Evolutionary conservation across 2,797 vertebrate genomes (phyloP).

Genomic region (Trematomus bernacchii): DNA sequence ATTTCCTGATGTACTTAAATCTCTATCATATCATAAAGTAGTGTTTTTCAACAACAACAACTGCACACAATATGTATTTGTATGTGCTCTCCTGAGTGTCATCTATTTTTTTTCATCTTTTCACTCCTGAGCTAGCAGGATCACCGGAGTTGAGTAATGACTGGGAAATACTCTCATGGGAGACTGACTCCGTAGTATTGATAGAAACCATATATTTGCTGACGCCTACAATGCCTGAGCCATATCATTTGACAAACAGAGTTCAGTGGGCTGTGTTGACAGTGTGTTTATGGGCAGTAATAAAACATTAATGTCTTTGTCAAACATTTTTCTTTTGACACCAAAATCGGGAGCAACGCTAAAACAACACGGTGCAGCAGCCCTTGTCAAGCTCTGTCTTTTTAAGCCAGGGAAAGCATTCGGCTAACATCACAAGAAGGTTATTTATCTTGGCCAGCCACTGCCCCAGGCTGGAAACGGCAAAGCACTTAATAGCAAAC

Average conservation of each 20-base stretch:
- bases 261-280: conserved; percentile 61
- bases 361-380: conserved; percentile 61
- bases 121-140: background rate
- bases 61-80: background rate
- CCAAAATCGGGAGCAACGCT: conserved; percentile 48
- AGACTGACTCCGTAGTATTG: conserved; percentile 30
- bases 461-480: conserved; percentile 72
- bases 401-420: conserved; percentile 74
- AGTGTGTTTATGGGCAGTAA: conserved; percentile 57
- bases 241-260: conserved; percentile 57
- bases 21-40: too few species aligned
- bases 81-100: background rate
- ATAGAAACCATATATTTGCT: conserved; percentile 45
- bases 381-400: conserved; percentile 67
- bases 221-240: conserved; percentile 37
- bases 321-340: conserved; percentile 63
- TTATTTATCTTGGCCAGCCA: conserved; percentile 84
- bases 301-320: conserved; percentile 69
- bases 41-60: background rate
- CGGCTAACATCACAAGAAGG: conserved; percentile 78
- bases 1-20: background rate
- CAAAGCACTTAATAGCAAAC: conserved; percentile 87
- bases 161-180: conserved; percentile 27
- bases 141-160: conserved; percentile 9
- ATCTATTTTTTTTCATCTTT: conserved; percentile 15